Evolutionary conservation across 2,113 vertebrate species (phyloP).

Genomic region (Prolemur simus): DNA sequence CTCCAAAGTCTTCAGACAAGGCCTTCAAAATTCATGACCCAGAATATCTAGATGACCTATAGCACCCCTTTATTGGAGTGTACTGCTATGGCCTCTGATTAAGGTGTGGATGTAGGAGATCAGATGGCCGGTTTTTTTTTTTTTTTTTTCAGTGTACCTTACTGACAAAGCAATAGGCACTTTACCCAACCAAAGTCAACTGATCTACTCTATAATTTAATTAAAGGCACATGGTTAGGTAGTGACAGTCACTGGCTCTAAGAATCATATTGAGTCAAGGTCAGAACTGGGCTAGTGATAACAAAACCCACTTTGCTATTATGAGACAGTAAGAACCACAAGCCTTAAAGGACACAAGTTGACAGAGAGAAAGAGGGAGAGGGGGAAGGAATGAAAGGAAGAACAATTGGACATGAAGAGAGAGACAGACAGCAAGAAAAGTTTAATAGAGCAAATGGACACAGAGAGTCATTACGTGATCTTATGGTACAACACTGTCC

Average conservation of each 20-base stretch:
- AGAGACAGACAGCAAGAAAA: too few relatives aligned
- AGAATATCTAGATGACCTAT: background rate
- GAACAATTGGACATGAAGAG: too few relatives aligned
- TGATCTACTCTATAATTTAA: background rate
- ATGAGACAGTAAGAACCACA: background rate
- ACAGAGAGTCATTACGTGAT: background rate
- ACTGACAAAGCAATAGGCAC: background rate
- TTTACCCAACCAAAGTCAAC: background rate
- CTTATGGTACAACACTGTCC: background rate
- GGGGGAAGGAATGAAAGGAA: background rate
- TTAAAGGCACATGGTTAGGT: background rate
- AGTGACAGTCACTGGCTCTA: background rate
- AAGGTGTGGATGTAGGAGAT: background rate
- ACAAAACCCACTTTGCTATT: background rate
- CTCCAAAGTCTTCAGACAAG: background rate
- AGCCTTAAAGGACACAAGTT: background rate
- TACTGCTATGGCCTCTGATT: background rate
- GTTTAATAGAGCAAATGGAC: background rate
- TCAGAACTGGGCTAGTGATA: background rate
- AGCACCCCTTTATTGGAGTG: rapidly evolving
- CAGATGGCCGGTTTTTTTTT: background rate
- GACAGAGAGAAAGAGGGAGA: background rate
- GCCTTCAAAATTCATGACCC: background rate
- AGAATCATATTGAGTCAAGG: background rate
- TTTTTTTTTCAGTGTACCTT: background rate